Base-by-base conservation (phyloP, 1,140 invertebrate species). In the Maniola jurtina region DNA sequence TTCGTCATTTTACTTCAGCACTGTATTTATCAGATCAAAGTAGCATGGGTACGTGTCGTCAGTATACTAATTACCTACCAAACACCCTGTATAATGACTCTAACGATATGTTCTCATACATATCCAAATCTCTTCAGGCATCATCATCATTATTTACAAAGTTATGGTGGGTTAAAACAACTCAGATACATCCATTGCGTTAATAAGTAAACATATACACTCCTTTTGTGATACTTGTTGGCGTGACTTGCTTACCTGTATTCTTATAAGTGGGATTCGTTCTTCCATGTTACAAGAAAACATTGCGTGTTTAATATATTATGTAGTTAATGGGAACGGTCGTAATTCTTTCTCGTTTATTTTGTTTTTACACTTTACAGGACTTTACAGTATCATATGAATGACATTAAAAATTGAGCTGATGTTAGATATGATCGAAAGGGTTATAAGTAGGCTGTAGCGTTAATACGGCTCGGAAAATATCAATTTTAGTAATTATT, bases 251-350 rank as follows among this genome's bases (percentile, higher is more conserved):
- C 83, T 80, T 66, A 86, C 83, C 81, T 84, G 77, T 52, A 86
- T 79, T 77, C 75, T 71, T 76, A 86, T 86, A 35, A 86, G 80
- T 58, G 83, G 83, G 68, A 86, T 84, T 54, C 76, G 80, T 75
- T 86, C 83, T 76, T 86, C 83, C 77, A 76, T 83, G 16, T 61
- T 68, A 62, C 47, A 62, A 57, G 66, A 68, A 63, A 62, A 68
- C 66, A 68, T 68, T 61, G 47, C 13, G 5, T 25, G 4, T 25
- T n/a, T 25, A 25, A 25, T 25, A 25, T 25, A n/a, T n/a, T n/a
- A n/a, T n/a, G n/a, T n/a, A 25, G 25, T 9, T 52, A 48, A n/a
- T 6, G 15, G 48, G 6, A 52, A 16, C 48, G 48, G 16, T 52
- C 48, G 14, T 5, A 52, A 25, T 52, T 52, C 16, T 52, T 16